Evolutionary conservation across 2,797 vertebrate species (phyloP).

Genomic region (Fratercula arctica): DNA sequence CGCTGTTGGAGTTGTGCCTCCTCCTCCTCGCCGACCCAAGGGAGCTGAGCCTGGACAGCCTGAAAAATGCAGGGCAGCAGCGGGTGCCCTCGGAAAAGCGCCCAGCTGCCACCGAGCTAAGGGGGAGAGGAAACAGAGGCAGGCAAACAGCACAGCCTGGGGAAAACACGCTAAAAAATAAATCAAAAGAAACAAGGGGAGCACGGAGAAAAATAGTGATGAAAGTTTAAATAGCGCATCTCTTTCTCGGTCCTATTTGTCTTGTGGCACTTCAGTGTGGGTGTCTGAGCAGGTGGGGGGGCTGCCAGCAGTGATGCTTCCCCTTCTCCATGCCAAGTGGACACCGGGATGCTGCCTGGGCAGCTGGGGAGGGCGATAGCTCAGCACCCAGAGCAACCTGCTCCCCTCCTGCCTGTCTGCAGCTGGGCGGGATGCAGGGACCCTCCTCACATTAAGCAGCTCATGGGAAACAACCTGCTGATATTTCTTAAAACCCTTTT

Average conservation of each 20-base stretch:
- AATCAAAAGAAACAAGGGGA: conserved; percentile 23
- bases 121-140: neutral
- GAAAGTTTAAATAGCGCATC: conserved; percentile 61
- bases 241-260: conserved; percentile 3
- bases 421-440: neutral
- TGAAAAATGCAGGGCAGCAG: neutral
- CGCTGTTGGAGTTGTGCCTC: neutral
- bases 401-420: neutral
- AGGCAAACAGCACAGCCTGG: neutral
- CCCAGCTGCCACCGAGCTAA: neutral
- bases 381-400: neutral
- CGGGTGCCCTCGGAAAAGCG: fast-evolving
- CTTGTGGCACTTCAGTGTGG: neutral
- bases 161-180: conserved; percentile 36
- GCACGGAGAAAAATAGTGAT: conserved; percentile 16
- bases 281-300: neutral
- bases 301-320: neutral
- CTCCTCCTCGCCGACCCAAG: fast-evolving
- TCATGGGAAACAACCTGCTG: neutral
- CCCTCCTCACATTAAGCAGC: neutral
- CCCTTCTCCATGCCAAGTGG: neutral
- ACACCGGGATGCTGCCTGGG: neutral
- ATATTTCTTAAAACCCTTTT: neutral
- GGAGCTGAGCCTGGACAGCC: neutral
- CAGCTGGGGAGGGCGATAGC: neutral